Percentiles rank a stretch among this genome's conserved stretches.
These are phyloP conservation scores for Onychorhynchus coronatus DNA, from an alignment of 2,113 vertebrate species.

Conservation along the genomic window DNA sequence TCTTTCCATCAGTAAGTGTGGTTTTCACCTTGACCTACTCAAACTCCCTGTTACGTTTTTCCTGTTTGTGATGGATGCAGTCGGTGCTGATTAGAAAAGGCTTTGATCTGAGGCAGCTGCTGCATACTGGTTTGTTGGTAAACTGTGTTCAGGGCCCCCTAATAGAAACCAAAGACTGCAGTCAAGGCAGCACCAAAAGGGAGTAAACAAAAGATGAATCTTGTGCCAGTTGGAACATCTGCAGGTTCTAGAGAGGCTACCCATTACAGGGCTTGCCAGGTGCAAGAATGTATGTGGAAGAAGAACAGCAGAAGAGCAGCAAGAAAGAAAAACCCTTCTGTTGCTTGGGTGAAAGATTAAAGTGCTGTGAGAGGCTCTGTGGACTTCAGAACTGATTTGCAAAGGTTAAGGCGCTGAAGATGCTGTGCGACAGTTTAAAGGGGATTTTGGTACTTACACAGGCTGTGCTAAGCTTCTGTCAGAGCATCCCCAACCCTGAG, in stretches of 20 bases:
- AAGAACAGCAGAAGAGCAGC: background rate
- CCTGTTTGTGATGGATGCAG: background rate
- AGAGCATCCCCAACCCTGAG: background rate
- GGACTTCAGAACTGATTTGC: background rate
- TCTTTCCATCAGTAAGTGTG: background rate
- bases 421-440: background rate
- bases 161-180: background rate
- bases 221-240: background rate
- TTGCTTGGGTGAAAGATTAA: background rate
- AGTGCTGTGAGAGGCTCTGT: background rate
- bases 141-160: background rate
- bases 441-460: background rate
- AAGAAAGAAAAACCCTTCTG: background rate
- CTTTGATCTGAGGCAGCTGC: background rate
- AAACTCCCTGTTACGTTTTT: background rate
- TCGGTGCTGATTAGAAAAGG: background rate
- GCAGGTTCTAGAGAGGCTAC: background rate
- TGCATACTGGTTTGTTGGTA: background rate
- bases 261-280: background rate
- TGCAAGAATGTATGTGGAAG: background rate
- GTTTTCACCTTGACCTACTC: background rate
- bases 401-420: background rate
- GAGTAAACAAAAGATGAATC: background rate
- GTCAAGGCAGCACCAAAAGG: fast-evolving
- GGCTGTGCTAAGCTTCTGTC: background rate